Conservation (phyloP, 2,888 invertebrate species). For the Dioctria linearis region DNA sequence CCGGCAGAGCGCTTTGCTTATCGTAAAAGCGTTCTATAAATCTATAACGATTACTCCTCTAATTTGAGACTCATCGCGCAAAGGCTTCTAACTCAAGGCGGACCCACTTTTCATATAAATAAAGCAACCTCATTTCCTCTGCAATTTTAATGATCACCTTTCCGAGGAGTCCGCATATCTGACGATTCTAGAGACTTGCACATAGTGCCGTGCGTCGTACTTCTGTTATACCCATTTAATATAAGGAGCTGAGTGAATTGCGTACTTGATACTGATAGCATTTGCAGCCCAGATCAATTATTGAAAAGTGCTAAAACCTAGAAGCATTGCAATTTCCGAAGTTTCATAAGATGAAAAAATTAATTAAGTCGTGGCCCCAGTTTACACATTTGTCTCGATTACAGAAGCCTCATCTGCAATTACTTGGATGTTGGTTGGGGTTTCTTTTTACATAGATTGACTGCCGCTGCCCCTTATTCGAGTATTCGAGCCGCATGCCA, state of each 20-base stretch:
- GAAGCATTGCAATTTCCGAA: conserved; percentile 8
- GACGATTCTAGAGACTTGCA: neutral
- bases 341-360: conserved; percentile 32
- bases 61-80: conserved; percentile 8
- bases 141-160: conserved; percentile 45
- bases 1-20: neutral
- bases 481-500: neutral
- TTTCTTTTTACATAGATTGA: neutral
- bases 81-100: conserved; percentile 1
- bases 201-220: neutral
- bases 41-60: conserved; percentile 38
- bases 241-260: neutral
- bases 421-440: conserved; percentile 24
- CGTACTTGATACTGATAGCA: neutral
- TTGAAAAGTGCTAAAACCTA: conserved; percentile 51
- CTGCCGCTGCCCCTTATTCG: neutral
- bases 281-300: conserved; percentile 22
- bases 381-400: conserved; percentile 37
- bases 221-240: neutral
- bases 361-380: conserved; percentile 42
- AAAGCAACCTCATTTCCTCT: conserved; percentile 43
- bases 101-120: conserved; percentile 15
- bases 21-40: conserved; percentile 39
- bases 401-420: conserved; percentile 44
- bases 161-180: conserved; percentile 19